Percentiles rank a stretch among this genome's conserved stretches.
phyloP scores from a whole-genome alignment of 1,140 invertebrate species.

The Agraylea sexmaculata region DNA sequence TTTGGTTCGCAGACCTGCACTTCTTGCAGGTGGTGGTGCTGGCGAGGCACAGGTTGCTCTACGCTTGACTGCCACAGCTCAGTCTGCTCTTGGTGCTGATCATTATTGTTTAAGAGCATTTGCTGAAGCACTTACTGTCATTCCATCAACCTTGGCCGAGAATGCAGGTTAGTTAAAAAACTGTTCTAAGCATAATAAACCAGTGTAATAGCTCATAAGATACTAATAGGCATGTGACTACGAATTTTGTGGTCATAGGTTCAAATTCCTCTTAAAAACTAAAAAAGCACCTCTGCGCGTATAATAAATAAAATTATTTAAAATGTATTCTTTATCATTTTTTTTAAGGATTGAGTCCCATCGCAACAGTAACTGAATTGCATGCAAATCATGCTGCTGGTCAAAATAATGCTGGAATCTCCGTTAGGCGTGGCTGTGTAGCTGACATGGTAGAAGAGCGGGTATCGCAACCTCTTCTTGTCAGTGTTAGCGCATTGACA shows the following conservation, averaged over 20 bases:
- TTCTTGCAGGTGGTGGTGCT: constrained; percentile 93
- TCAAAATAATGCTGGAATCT: constrained; percentile 80
- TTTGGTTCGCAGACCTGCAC: constrained; percentile 81
- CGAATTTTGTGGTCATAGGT: background rate
- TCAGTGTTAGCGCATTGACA: constrained; percentile 86
- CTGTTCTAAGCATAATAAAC: background rate
- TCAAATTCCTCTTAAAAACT: too few species aligned
- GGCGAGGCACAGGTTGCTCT: constrained; percentile 92
- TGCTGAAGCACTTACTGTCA: constrained; percentile 92
- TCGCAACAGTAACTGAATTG: constrained; percentile 93
- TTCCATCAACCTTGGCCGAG: constrained; percentile 97
- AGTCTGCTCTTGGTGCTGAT: constrained; percentile 80
- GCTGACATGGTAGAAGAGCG: constrained; percentile 96
- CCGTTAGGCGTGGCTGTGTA: constrained; percentile 91
- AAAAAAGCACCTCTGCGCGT: too few species aligned
- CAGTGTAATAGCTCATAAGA: background rate
- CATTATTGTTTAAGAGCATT: constrained; percentile 92
- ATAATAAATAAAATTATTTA: too few species aligned
- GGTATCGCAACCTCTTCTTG: constrained; percentile 94
- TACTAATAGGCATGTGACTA: background rate
- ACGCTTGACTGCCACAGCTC: constrained; percentile 68
- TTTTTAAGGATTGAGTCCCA: constrained; percentile 74
- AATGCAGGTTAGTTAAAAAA: constrained; percentile 60
- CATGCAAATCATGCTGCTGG: constrained; percentile 83
- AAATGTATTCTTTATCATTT: too few species aligned